phyloP scores from a whole-genome alignment of 2,113 vertebrate genomes.

The Dolichotis patagonum region DNA sequence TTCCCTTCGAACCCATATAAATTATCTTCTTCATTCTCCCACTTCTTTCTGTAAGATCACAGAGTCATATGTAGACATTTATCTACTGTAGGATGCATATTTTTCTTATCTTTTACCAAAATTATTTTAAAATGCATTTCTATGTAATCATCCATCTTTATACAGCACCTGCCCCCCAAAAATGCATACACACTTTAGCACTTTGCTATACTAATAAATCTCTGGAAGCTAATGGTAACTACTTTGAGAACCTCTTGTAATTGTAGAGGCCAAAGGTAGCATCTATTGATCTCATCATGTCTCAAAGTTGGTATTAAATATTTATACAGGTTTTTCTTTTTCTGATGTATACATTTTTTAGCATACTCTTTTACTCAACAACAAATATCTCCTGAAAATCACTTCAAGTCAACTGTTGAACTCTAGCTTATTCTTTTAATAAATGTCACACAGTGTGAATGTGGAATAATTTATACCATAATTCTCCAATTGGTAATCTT shows the following conservation, averaged over 20 bases:
- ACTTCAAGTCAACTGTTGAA: neutral
- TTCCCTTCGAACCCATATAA: too few relatives aligned
- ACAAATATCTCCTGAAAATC: neutral
- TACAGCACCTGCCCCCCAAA: neutral
- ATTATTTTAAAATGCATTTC: neutral
- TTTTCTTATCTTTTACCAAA: slow-evolving; percentile 6
- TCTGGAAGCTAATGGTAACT: neutral
- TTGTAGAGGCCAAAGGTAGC: neutral
- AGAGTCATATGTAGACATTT: neutral
- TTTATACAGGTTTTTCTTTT: neutral
- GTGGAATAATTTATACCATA: neutral
- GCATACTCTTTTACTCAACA: neutral
- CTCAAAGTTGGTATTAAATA: neutral
- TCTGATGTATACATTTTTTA: neutral
- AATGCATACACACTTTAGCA: neutral
- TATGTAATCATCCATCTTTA: neutral
- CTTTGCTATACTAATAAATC: neutral
- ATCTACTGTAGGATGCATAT: neutral
- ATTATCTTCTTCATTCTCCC: neutral
- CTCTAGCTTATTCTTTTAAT: slow-evolving; percentile 7
- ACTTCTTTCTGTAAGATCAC: neutral
- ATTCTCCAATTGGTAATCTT: neutral
- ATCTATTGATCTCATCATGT: neutral
- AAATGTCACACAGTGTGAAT: neutral
- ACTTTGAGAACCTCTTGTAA: neutral